Evolutionary conservation across 1,140 invertebrate genomes (phyloP).

Genomic region (Eurosta solidaginis): DNA sequence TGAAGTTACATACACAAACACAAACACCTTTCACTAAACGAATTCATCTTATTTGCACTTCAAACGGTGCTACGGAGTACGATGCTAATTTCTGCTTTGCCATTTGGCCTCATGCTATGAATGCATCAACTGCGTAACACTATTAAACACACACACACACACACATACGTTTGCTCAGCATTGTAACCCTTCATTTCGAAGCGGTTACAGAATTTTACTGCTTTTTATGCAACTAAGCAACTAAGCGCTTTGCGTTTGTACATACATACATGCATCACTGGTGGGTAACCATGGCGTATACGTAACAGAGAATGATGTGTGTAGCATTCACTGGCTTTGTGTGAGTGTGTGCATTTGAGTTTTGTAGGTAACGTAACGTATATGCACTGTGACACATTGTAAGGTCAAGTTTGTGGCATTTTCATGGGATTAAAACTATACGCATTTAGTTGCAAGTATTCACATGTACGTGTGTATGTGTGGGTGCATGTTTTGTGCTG

Average conservation of each 20-base stretch:
- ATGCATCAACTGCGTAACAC: not conserved
- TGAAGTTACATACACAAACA: not conserved
- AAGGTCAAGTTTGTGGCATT: slow-evolving; percentile 7
- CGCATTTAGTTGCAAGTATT: not conserved
- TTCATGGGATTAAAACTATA: slow-evolving; percentile 18
- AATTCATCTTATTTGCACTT: not conserved
- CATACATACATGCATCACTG: too few relatives aligned
- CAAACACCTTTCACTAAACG: slow-evolving; percentile 6
- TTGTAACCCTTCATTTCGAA: not conserved
- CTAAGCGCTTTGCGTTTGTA: too few relatives aligned
- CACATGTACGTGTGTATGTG: not conserved
- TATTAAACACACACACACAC: not conserved
- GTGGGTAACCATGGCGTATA: not conserved
- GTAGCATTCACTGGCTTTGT: not conserved
- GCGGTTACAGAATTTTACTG: not conserved
- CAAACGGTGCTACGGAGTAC: too few relatives aligned
- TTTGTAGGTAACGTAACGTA: not conserved
- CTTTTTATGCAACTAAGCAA: not conserved
- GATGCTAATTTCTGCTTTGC: not conserved
- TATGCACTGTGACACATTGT: not conserved
- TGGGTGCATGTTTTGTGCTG: not conserved
- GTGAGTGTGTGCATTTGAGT: not conserved
- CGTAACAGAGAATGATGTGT: not conserved
- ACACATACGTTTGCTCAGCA: too few relatives aligned
- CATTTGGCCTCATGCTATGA: not conserved